Evolutionary conservation across 2,888 invertebrate species (phyloP).

Genomic region (Oscheius myriophilus): DNA sequence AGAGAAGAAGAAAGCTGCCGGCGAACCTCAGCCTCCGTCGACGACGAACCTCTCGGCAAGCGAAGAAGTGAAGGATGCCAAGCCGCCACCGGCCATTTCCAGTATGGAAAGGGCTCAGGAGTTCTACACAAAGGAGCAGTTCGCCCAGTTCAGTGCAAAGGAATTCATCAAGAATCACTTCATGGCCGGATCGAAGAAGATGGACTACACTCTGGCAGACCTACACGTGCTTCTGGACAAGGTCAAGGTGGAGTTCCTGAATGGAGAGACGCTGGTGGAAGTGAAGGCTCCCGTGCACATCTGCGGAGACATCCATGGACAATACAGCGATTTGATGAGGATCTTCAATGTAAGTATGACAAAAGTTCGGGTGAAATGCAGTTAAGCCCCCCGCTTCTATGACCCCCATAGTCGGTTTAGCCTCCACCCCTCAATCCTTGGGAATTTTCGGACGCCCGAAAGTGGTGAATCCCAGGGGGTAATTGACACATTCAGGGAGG

Average conservation of each 20-base stretch:
- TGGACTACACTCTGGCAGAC: slow-evolving; percentile 7
- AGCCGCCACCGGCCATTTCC: too few relatives aligned
- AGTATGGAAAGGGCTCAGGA: neutral
- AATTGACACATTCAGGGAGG: too few relatives aligned
- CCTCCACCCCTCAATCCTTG: too few relatives aligned
- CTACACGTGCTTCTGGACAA: slow-evolving; percentile 19
- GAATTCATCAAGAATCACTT: slow-evolving; percentile 17
- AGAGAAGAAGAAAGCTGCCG: too few relatives aligned
- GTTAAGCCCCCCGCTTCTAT: neutral
- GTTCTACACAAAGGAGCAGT: slow-evolving; percentile 16
- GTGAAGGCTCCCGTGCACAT: slow-evolving; percentile 44
- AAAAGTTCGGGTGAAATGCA: neutral
- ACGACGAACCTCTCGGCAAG: too few relatives aligned
- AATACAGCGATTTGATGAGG: slow-evolving; percentile 45
- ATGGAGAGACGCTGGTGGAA: slow-evolving; percentile 21
- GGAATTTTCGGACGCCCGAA: too few relatives aligned
- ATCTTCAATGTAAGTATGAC: slow-evolving; percentile 42
- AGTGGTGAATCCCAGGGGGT: too few relatives aligned
- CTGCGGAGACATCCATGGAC: slow-evolving; percentile 53
- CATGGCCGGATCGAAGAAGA: slow-evolving; percentile 4
- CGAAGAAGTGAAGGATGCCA: too few relatives aligned
- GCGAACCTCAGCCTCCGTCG: too few relatives aligned
- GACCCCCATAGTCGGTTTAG: too few relatives aligned
- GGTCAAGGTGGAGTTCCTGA: slow-evolving; percentile 4
- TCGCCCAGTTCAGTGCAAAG: neutral